Percentiles rank a stretch among this genome's conserved stretches.
These are phyloP conservation scores for Geotrypetes seraphini DNA, from an alignment of 2,797 vertebrate genomes.

Conservation along the genomic window DNA sequence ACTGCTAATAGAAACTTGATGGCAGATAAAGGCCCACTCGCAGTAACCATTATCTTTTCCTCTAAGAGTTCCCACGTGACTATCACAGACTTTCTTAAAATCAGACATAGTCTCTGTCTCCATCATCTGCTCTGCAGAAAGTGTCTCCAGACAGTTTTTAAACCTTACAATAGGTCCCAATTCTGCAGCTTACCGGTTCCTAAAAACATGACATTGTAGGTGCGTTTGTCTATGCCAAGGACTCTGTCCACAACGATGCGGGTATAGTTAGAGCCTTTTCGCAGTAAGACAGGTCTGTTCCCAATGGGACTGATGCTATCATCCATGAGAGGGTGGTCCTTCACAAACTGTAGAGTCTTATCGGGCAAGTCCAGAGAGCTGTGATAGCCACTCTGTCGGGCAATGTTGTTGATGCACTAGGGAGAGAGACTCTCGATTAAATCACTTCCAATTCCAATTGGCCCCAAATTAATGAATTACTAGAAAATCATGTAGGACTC, in stretches of 20 bases:
- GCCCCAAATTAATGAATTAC: no score
- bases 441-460: no score
- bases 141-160: no score
- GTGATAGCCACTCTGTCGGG: conserved; percentile 36
- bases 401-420: conserved; percentile 50
- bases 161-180: no score
- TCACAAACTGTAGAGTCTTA: conserved; percentile 60
- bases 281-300: conserved; percentile 43
- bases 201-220: conserved; percentile 54
- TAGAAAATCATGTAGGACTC: no score
- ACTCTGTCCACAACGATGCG: conserved; percentile 51
- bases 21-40: no score
- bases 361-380: conserved; percentile 54
- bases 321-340: conserved; percentile 58
- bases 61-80: no score
- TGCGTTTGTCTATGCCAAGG: conserved; percentile 40
- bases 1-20: no score
- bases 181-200: conserved; percentile 59
- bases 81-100: no score
- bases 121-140: no score
- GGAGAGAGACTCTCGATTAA: conserved; percentile 1
- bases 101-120: no score
- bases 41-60: no score
- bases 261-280: conserved; percentile 41
- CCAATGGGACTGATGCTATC: conserved; percentile 42